Conservation (phyloP, 2,797 vertebrate species). For the Petrocephalus schoutedeni region DNA sequence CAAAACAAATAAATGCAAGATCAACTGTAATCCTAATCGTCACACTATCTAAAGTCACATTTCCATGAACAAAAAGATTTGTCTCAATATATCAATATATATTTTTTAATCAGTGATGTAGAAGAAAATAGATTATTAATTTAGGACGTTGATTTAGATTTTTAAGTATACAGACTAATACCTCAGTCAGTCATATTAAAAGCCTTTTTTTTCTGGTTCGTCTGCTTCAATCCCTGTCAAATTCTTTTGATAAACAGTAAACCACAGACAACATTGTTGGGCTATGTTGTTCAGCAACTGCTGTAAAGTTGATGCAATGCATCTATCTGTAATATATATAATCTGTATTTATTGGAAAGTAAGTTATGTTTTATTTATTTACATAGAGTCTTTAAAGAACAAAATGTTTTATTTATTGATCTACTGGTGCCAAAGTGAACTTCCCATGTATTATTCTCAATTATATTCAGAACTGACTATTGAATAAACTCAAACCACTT, state of each 20-base stretch:
- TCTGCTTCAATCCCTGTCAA: not conserved
- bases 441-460: conserved; percentile 56
- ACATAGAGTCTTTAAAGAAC: conserved; percentile 56
- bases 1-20: conserved; percentile 6
- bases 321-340: conserved; percentile 71
- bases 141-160: not conserved
- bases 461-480: conserved; percentile 60
- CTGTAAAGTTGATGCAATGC: conserved; percentile 64
- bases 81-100: not conserved
- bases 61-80: not conserved
- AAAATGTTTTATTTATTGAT: conserved; percentile 68
- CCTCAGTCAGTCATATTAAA: conserved; percentile 11
- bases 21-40: conserved; percentile 4
- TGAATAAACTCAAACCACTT: conserved; percentile 68
- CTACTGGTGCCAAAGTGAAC: conserved; percentile 72
- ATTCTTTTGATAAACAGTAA: conserved; percentile 20
- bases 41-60: not conserved
- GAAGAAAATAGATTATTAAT: not conserved
- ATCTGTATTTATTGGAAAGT: conserved; percentile 75
- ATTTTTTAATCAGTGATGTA: not conserved
- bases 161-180: conserved; percentile 4
- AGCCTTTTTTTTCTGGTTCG: not conserved
- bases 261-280: conserved; percentile 39
- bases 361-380: conserved; percentile 78
- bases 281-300: conserved; percentile 40